A percentile compares a stretch with the other conserved stretches of the same genome.
phyloP scores from a whole-genome alignment of 2,113 vertebrate genomes.

The Lepisosteus oculatus region DNA sequence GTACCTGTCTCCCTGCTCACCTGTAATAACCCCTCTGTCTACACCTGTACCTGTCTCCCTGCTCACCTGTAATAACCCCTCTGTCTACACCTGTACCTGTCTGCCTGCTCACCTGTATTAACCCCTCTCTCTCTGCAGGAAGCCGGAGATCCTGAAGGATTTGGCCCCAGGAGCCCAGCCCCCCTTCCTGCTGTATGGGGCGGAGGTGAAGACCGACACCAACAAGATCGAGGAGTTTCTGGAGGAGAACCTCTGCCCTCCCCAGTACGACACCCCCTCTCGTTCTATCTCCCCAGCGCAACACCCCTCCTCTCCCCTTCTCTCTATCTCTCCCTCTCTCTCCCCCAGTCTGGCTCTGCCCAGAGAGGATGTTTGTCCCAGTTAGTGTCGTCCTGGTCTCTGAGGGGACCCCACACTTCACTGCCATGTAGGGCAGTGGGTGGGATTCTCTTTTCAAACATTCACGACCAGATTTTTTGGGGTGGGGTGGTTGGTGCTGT shows the following conservation, averaged over 20 bases:
- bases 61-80: not conserved
- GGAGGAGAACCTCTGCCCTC: conserved; percentile 80
- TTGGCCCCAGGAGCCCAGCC: conserved; percentile 85
- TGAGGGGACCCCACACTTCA: too few species aligned
- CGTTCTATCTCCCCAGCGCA: not conserved
- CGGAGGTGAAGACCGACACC: conserved; percentile 86
- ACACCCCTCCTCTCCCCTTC: too few species aligned
- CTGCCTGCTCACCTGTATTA: not conserved
- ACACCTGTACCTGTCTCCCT: not conserved
- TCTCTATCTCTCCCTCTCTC: not conserved
- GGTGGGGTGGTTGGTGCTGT: not conserved
- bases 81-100: not conserved
- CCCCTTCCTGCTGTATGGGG: conserved; percentile 78
- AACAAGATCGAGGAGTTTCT: conserved; percentile 93
- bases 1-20: not conserved
- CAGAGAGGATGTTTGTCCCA: too few species aligned
- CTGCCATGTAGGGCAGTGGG: too few species aligned
- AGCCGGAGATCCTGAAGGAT: conserved; percentile 80
- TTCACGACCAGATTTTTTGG: too few species aligned
- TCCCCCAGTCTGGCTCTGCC: not conserved
- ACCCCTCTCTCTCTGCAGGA: conserved; percentile 51
- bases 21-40: not conserved
- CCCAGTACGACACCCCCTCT: conserved; percentile 60
- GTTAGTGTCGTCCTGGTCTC: too few species aligned
- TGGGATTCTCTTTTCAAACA: too few species aligned